These are phyloP conservation scores for Stichopus horrens DNA, from an alignment of 53 echinoderm and acorn worm genomes.

Conservation along the genomic window DNA sequence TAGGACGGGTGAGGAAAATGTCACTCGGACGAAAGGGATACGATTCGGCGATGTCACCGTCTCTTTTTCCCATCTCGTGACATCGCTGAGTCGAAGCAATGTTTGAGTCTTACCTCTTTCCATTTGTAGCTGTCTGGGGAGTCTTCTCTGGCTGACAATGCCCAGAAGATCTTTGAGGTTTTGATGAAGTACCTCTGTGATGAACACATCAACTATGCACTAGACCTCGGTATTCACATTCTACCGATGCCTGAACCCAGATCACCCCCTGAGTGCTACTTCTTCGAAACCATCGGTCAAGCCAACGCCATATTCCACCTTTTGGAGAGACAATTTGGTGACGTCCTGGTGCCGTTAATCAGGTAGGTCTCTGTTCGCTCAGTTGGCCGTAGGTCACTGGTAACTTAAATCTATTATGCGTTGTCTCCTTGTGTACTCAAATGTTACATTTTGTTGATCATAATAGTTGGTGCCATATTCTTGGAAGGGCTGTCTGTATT, in stretches of 20 bases:
- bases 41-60: no score
- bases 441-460: no score
- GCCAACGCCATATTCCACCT: conserved; percentile 98
- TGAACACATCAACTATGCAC: conserved; percentile 96
- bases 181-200: conserved; percentile 84
- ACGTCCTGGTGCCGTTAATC: conserved; percentile 87
- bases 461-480: no score
- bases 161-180: conserved; percentile 73
- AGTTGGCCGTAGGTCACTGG: no score
- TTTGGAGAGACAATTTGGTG: conserved; percentile 96
- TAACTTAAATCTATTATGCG: not conserved
- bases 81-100: not conserved
- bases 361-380: conserved; percentile 56
- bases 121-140: conserved; percentile 72
- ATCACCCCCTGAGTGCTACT: conserved; percentile 72
- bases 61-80: no score
- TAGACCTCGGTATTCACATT: conserved; percentile 86
- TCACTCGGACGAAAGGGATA: no score
- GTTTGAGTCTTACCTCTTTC: not conserved
- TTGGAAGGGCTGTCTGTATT: no score
- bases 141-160: conserved; percentile 81
- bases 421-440: no score
- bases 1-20: no score
- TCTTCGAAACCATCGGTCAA: conserved; percentile 87
- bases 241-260: conserved; percentile 81